A percentile compares a stretch with the other conserved stretches of the same genome.
Evolutionary conservation across 2,113 vertebrate species (phyloP).

Genomic region (Athene cunicularia): DNA sequence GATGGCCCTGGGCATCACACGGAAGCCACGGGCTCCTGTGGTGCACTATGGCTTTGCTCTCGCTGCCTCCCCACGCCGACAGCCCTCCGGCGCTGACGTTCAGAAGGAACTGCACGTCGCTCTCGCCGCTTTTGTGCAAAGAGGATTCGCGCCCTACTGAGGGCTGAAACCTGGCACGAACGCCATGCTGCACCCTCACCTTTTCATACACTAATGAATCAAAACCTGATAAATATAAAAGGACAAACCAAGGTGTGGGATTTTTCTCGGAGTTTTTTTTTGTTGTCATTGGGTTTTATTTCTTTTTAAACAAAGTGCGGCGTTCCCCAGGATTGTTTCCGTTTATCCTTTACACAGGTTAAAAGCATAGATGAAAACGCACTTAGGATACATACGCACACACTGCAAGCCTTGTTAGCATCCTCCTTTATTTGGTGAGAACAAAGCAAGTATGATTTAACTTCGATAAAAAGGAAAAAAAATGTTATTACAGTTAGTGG

Average conservation of each 20-base stretch:
- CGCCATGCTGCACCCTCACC: too few relatives aligned
- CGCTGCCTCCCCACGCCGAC: neutral
- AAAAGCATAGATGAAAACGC: neutral
- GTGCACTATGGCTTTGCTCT: neutral
- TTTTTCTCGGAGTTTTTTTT: fast-evolving
- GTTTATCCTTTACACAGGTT: neutral
- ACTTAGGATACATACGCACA: neutral
- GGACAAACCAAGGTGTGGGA: neutral
- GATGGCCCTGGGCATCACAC: neutral
- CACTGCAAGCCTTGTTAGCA: slow-evolving; percentile 20
- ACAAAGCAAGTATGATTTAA: slow-evolving; percentile 35
- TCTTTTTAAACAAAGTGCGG: neutral
- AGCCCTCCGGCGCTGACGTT: neutral
- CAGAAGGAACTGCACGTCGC: neutral
- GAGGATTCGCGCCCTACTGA: neutral
- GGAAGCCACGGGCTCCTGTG: neutral
- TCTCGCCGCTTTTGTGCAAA: neutral
- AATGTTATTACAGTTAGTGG: neutral
- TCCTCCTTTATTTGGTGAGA: slow-evolving; percentile 22
- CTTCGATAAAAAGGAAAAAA: neutral
- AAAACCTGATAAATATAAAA: neutral
- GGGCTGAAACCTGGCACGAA: neutral
- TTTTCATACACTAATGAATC: neutral
- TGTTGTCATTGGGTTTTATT: neutral
- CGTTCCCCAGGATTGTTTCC: neutral